Evolutionary conservation across 2,888 invertebrate genomes (phyloP).

Genomic region (Trimorus sp.): DNA sequence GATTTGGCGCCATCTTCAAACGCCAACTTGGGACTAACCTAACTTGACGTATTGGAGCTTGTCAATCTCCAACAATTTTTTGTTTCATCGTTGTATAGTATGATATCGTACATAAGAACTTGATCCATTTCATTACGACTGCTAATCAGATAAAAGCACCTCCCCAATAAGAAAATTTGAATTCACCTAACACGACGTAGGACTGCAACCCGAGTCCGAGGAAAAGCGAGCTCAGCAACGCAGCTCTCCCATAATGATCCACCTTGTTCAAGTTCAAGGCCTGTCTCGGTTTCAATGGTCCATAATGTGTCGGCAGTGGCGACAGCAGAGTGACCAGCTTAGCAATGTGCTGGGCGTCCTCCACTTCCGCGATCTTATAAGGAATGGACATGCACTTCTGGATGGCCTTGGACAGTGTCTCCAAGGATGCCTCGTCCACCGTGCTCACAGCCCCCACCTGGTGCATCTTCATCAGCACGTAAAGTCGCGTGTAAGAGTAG

Average conservation of each 20-base stretch:
- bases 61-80: no score
- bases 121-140: no score
- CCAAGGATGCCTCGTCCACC: slow-evolving; percentile 70
- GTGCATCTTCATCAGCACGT: slow-evolving; percentile 78
- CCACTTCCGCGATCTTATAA: slow-evolving; percentile 74
- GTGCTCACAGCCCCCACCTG: slow-evolving; percentile 70
- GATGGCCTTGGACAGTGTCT: slow-evolving; percentile 74
- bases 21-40: no score
- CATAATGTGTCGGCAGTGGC: slow-evolving; percentile 75
- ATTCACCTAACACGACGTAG: slow-evolving; percentile 76
- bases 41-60: no score
- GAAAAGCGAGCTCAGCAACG: slow-evolving; percentile 75
- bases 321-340: slow-evolving; percentile 75
- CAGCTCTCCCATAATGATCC: slow-evolving; percentile 79
- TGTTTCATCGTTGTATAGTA: no score
- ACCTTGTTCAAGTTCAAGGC: slow-evolving; percentile 78
- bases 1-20: no score
- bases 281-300: slow-evolving; percentile 77
- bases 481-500: slow-evolving; percentile 77
- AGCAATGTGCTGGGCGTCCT: slow-evolving; percentile 75
- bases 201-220: slow-evolving; percentile 75
- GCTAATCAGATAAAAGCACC: no score
- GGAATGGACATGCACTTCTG: slow-evolving; percentile 76
- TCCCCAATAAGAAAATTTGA: no score
- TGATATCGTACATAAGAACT: no score